Percentiles rank a stretch among this genome's conserved stretches.
Evolutionary conservation across 2,113 vertebrate genomes (phyloP).

Genomic region (Alethe diademata): DNA sequence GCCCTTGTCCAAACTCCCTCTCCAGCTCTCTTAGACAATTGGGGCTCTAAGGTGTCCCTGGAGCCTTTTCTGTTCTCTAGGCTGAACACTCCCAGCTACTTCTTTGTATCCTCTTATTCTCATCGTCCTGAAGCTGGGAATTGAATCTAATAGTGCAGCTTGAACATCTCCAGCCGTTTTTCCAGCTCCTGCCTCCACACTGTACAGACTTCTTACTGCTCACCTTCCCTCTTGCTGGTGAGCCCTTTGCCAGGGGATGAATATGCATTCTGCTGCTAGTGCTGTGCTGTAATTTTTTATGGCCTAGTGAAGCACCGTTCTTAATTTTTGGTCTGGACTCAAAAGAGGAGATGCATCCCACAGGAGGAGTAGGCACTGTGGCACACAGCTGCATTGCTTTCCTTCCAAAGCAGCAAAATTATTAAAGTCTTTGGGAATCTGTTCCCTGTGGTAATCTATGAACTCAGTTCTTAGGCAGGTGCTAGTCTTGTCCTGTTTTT

Average conservation of each 20-base stretch:
- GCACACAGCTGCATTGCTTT: background rate
- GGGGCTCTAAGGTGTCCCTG: background rate
- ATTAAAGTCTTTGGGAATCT: background rate
- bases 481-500: background rate
- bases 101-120: background rate
- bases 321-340: background rate
- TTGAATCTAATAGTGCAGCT: background rate
- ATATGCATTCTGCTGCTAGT: rapidly evolving
- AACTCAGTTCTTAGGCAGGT: background rate
- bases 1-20: background rate
- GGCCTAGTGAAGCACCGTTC: background rate
- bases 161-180: background rate
- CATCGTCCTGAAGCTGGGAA: background rate
- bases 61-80: background rate
- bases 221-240: background rate
- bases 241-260: background rate
- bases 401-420: background rate
- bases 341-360: background rate
- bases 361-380: background rate
- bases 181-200: background rate
- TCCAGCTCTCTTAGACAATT: rapidly evolving
- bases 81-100: background rate
- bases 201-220: background rate
- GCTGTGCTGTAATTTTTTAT: background rate
- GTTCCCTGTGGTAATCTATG: background rate